Conservation (phyloP, 2,797 vertebrate genomes). For the Xiphorhynchus erythropygius region DNA sequence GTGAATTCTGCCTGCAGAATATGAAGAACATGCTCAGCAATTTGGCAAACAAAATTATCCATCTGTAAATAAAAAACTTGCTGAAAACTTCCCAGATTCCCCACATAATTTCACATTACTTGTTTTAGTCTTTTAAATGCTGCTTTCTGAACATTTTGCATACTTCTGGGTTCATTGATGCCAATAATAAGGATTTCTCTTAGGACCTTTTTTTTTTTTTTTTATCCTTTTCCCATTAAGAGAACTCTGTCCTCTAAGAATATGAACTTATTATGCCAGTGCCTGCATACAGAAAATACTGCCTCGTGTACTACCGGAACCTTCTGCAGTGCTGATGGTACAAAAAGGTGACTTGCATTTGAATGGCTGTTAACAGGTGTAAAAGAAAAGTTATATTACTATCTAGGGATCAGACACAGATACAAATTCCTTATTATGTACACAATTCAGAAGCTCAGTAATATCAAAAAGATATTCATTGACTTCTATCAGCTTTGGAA, state of each 20-base stretch:
- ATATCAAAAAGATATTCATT: neutral
- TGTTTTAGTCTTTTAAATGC: neutral
- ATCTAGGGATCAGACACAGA: neutral
- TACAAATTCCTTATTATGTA: neutral
- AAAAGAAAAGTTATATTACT: neutral
- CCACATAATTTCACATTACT: neutral
- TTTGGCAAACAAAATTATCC: neutral
- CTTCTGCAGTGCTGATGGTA: neutral
- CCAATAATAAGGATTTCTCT: neutral
- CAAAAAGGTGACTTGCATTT: neutral
- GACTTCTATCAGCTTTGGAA: neutral
- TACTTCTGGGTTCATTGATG: neutral
- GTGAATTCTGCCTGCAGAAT: conserved; percentile 76
- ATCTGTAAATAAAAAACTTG: neutral
- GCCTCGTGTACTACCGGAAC: neutral
- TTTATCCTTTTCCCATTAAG: neutral
- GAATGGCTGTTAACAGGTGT: neutral
- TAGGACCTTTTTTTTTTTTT: neutral
- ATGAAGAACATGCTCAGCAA: neutral
- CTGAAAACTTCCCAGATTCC: neutral
- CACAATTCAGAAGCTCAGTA: neutral
- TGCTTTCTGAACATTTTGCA: neutral
- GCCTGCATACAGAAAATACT: neutral
- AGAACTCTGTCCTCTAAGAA: neutral
- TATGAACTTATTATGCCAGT: neutral